Conservation (phyloP, 2,113 vertebrate genomes). For the Cichladusa arquata region DNA sequence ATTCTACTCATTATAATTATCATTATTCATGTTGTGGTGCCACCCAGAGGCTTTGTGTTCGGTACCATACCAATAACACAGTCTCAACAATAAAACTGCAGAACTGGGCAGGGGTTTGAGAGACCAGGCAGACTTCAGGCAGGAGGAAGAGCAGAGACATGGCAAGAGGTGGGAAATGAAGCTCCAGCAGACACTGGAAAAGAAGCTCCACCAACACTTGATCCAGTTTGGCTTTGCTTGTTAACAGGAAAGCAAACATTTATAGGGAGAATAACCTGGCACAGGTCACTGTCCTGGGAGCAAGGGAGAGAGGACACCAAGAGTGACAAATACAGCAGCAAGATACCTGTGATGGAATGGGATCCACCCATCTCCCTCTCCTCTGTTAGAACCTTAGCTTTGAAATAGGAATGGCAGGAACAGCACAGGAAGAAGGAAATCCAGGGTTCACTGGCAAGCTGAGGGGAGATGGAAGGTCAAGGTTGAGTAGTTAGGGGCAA, state of each 20-base stretch:
- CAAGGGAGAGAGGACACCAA: background rate
- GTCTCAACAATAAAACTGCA: slow-evolving; percentile 16
- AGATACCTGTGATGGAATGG: fast-evolving
- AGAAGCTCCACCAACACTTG: background rate
- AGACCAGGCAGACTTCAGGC: background rate
- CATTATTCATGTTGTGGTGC: slow-evolving; percentile 49
- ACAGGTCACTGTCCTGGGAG: background rate
- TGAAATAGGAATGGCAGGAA: background rate
- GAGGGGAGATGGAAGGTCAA: background rate
- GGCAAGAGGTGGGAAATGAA: background rate
- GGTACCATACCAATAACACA: background rate
- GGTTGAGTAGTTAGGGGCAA: background rate
- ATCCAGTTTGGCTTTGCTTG: background rate
- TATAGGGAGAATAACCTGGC: background rate
- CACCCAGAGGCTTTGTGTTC: slow-evolving; percentile 39
- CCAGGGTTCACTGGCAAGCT: background rate
- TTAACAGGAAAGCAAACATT: background rate
- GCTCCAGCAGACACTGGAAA: background rate
- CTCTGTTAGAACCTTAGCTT: background rate
- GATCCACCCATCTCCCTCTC: background rate
- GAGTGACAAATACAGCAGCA: background rate
- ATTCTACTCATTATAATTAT: slow-evolving; percentile 31
- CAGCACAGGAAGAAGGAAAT: background rate
- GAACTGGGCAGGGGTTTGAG: background rate
- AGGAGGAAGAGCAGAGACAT: background rate